A percentile compares a stretch with the other conserved stretches of the same genome.
Conservation (phyloP, 2,113 vertebrate species). For the Coptodon rendalli region DNA sequence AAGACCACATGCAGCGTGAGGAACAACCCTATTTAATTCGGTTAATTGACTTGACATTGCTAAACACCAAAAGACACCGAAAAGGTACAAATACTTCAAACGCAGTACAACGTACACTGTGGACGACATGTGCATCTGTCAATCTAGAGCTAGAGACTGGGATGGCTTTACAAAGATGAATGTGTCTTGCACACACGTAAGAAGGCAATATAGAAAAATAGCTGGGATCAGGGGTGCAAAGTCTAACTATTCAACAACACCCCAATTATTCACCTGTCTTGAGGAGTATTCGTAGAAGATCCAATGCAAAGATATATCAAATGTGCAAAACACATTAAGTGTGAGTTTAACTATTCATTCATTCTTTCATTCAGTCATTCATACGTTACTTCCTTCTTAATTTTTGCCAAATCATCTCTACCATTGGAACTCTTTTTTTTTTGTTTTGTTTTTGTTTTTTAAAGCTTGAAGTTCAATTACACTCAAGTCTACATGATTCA, state of each 20-base stretch:
- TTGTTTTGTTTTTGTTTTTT: slow-evolving; percentile 34
- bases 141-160: slow-evolving; percentile 89
- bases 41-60: slow-evolving; percentile 86
- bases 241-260: slow-evolving; percentile 76
- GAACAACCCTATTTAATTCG: slow-evolving; percentile 80
- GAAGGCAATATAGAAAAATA: slow-evolving; percentile 99
- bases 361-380: slow-evolving; percentile 62
- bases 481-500: slow-evolving; percentile 93
- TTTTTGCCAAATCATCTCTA: slow-evolving; percentile 57
- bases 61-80: slow-evolving; percentile 84
- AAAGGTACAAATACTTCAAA: slow-evolving; percentile 86
- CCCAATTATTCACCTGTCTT: slow-evolving; percentile 94
- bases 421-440: slow-evolving; percentile 41
- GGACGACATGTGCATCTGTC: slow-evolving; percentile 89
- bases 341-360: slow-evolving; percentile 79
- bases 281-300: slow-evolving; percentile 92
- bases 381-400: slow-evolving; percentile 58
- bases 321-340: slow-evolving; percentile 99
- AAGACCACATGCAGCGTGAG: slow-evolving; percentile 99
- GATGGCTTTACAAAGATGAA: slow-evolving; percentile 98
- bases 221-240: slow-evolving; percentile 81
- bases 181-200: slow-evolving; percentile 98
- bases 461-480: slow-evolving; percentile 99
- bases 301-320: slow-evolving; percentile 98
- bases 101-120: slow-evolving; percentile 81